Conservation (phyloP, 2,113 vertebrate species). For the Brachyistius frenatus region DNA sequence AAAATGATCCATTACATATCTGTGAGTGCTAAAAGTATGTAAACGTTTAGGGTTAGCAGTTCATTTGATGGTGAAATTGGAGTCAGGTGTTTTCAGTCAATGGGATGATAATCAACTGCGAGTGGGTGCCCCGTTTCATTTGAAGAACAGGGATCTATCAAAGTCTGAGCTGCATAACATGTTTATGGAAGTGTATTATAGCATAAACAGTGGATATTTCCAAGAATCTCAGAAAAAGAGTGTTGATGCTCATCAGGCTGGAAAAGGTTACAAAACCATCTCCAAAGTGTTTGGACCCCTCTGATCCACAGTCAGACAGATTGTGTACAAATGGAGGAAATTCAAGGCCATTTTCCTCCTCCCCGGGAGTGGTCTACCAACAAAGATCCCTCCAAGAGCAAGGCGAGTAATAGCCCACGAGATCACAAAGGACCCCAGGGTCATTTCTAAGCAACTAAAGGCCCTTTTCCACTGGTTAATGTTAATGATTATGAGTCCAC, state of each 20-base stretch:
- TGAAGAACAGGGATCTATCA: background rate
- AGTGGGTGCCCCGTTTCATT: background rate
- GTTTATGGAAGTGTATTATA: background rate
- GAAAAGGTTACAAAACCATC: background rate
- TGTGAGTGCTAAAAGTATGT: background rate
- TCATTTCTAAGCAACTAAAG: background rate
- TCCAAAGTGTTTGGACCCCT: background rate
- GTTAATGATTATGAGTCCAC: background rate
- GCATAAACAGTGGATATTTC: background rate
- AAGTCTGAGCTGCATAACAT: background rate
- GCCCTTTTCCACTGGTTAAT: background rate
- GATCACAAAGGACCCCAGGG: no score
- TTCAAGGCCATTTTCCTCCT: background rate
- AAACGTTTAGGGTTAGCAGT: no score
- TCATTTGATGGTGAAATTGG: no score
- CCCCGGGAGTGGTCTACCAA: no score
- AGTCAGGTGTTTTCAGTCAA: no score
- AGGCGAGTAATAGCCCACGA: no score
- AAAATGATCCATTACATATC: no score
- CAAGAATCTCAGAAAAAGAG: background rate
- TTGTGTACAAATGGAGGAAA: background rate
- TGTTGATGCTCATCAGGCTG: background rate
- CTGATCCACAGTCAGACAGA: background rate
- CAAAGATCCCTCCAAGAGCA: no score
- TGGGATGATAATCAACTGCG: no score